phyloP scores from a whole-genome alignment of 2,888 invertebrate species.

The Automeris io region DNA sequence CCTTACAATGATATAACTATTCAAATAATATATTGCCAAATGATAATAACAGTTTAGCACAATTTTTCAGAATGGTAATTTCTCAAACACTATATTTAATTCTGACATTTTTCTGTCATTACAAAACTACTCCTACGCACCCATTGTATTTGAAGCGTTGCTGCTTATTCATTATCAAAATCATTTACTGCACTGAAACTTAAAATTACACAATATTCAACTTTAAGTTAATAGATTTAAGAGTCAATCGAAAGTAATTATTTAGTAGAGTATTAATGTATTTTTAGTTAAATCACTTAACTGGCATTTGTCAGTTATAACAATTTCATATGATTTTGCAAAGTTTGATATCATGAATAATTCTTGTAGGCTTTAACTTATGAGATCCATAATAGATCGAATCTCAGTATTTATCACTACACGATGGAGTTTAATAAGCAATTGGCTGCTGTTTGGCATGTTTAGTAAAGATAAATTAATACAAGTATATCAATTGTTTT shows the following conservation, averaged over 20 bases:
- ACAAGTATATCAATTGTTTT: too few species aligned
- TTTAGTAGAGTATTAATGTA: slow-evolving; percentile 1
- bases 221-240: neutral
- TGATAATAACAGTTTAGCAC: slow-evolving; percentile 11
- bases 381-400: slow-evolving; percentile 34
- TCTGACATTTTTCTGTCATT: slow-evolving; percentile 51
- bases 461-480: too few species aligned
- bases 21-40: neutral
- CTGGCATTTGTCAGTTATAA: slow-evolving; percentile 20
- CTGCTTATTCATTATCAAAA: neutral
- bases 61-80: slow-evolving; percentile 21
- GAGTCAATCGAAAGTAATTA: neutral
- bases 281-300: slow-evolving; percentile 1
- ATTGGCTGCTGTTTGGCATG: slow-evolving; percentile 19
- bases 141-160: slow-evolving; percentile 31
- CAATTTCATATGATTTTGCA: slow-evolving; percentile 31
- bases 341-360: slow-evolving; percentile 44
- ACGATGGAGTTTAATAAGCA: slow-evolving; percentile 36
- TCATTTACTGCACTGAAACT: neutral
- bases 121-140: slow-evolving; percentile 48
- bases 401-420: slow-evolving; percentile 46
- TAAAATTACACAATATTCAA: neutral
- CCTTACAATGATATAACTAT: neutral
- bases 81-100: slow-evolving; percentile 26
- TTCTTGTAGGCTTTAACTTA: slow-evolving; percentile 30